phyloP scores from a whole-genome alignment of 1,140 invertebrate genomes.

The Probaryconus sp. region DNA sequence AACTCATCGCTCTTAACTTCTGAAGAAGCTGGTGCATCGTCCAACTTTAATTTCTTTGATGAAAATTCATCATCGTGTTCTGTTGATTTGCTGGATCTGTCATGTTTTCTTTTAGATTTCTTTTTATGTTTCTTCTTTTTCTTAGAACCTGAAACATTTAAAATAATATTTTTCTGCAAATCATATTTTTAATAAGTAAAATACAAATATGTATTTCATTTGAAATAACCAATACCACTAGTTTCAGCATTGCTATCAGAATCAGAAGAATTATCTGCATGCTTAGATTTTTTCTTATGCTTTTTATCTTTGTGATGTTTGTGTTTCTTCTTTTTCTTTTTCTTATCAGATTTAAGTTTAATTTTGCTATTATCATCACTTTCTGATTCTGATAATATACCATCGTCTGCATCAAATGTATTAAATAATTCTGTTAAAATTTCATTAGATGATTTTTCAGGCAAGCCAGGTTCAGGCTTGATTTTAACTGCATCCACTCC shows the following conservation, averaged over 20 bases:
- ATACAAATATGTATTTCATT: neutral
- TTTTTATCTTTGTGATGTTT: slow-evolving; percentile 78
- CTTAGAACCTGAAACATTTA: slow-evolving; percentile 66
- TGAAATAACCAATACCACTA: slow-evolving; percentile 62
- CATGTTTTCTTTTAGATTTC: slow-evolving; percentile 78
- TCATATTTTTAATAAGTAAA: no score
- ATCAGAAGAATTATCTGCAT: slow-evolving; percentile 73
- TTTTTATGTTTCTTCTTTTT: slow-evolving; percentile 81
- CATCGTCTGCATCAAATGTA: slow-evolving; percentile 81
- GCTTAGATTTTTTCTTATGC: slow-evolving; percentile 78
- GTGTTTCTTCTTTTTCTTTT: slow-evolving; percentile 79
- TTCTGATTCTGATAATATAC: slow-evolving; percentile 24
- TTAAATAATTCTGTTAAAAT: slow-evolving; percentile 88
- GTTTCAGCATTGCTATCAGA: slow-evolving; percentile 75
- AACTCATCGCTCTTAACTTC: slow-evolving; percentile 35
- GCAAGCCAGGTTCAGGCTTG: slow-evolving; percentile 75
- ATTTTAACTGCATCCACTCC: slow-evolving; percentile 76
- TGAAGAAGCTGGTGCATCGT: slow-evolving; percentile 17
- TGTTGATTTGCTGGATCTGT: slow-evolving; percentile 66
- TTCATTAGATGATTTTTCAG: slow-evolving; percentile 85
- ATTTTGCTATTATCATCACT: slow-evolving; percentile 49
- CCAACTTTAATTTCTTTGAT: slow-evolving; percentile 47
- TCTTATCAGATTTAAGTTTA: slow-evolving; percentile 78
- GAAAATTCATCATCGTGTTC: slow-evolving; percentile 70
- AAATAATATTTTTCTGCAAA: neutral